Evolutionary conservation across 2,888 invertebrate genomes (phyloP).

Genomic region (Meghimatium bilineatum): DNA sequence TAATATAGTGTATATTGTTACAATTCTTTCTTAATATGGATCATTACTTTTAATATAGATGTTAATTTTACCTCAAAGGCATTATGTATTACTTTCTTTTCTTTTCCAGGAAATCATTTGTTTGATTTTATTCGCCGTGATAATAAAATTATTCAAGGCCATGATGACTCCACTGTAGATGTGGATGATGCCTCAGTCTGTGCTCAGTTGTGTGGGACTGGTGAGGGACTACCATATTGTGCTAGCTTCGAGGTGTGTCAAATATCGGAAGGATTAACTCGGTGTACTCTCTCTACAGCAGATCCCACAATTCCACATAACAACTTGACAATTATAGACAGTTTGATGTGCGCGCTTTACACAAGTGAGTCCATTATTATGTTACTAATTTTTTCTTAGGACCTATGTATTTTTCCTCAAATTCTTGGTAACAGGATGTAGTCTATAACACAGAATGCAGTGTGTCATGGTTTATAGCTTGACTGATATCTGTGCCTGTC

Average conservation of each 20-base stretch:
- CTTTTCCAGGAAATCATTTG: conserved; percentile 35
- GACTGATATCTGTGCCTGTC: too few species aligned
- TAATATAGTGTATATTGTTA: too few species aligned
- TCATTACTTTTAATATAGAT: background rate
- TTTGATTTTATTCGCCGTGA: conserved; percentile 30
- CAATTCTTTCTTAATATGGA: background rate
- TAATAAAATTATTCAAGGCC: conserved; percentile 4
- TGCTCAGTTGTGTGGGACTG: conserved; percentile 35
- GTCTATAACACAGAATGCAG: too few species aligned
- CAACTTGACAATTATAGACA: background rate
- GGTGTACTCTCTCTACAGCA: conserved; percentile 32
- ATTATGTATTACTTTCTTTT: background rate
- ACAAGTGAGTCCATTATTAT: conserved; percentile 41
- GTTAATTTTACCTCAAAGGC: background rate
- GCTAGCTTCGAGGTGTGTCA: conserved; percentile 37
- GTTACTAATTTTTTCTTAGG: too few species aligned
- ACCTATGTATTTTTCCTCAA: too few species aligned
- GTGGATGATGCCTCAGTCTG: conserved; percentile 22
- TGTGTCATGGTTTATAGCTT: too few species aligned
- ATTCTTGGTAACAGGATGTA: too few species aligned
- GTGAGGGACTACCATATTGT: conserved; percentile 24
- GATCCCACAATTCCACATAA: conserved; percentile 25
- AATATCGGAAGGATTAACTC: conserved; percentile 8
- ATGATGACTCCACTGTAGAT: conserved; percentile 12
- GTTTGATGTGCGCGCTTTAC: conserved; percentile 16